phyloP scores from a whole-genome alignment of 1,140 invertebrate species.

The Rhopalosiphum padi region DNA sequence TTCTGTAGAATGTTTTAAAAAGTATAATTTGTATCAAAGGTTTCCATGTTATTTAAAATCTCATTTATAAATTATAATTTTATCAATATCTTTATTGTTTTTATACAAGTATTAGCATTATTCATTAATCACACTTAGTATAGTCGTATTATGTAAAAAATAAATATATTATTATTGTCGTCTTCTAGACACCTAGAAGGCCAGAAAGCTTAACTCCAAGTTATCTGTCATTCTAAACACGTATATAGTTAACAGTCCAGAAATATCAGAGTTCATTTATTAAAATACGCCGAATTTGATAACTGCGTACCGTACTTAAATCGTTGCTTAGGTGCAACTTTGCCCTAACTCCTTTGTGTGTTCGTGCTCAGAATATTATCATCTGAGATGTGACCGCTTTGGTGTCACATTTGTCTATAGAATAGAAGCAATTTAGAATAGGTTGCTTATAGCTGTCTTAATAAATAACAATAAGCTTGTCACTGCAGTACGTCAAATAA shows the following conservation, averaged over 20 bases:
- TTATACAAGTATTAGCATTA: not conserved
- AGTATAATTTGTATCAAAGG: too few relatives aligned
- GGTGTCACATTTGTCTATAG: not conserved
- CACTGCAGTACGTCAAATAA: not conserved
- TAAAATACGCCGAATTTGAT: not conserved
- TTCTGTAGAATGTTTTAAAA: too few relatives aligned
- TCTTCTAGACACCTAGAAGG: not conserved
- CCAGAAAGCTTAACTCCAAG: not conserved
- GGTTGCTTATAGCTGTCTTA: slow-evolving; percentile 8
- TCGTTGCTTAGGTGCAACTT: slow-evolving; percentile 10
- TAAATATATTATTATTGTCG: not conserved
- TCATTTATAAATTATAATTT: too few relatives aligned
- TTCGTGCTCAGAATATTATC: slow-evolving; percentile 21
- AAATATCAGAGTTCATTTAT: not conserved
- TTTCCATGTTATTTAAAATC: too few relatives aligned
- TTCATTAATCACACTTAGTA: not conserved
- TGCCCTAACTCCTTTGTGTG: not conserved
- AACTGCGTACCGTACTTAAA: slow-evolving; percentile 14
- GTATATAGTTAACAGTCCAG: slow-evolving; percentile 1
- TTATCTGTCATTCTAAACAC: not conserved
- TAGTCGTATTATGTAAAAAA: not conserved
- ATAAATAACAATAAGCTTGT: slow-evolving; percentile 18
- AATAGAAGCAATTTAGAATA: slow-evolving; percentile 10
- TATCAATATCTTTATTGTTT: not conserved
- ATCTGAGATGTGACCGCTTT: not conserved